Evolutionary conservation across 2,797 vertebrate species (phyloP), one percentile per base, ranked within the genome.

Genomic region (Tangara arthus): DNA sequence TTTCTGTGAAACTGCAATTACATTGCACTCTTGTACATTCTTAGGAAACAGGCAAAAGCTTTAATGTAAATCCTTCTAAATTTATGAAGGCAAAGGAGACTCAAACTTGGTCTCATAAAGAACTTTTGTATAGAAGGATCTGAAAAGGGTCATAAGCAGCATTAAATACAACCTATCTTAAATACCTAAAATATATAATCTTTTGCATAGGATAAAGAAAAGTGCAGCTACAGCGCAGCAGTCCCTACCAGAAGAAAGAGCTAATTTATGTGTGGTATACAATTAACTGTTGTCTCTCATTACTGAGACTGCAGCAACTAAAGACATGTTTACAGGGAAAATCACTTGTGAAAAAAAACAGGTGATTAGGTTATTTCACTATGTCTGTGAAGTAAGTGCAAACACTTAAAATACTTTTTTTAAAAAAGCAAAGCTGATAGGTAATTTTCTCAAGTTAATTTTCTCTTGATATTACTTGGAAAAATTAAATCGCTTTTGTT

Each of bases 201-300:
- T 88, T 93, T 95, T 97, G 97, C 96, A 97, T 95, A 97, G 95
- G 93, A 63, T 72, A 95, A 91, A 93, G 47, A 47, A 96, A 91
- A 95, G 84, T 95, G 95, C 95, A 95, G 82, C 87, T 95, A 93
- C 65, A 93, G 68, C 32, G 2, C 52, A 88, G 79, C 47, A 88
- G 68, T 83, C 78, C 49, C 80, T 60, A 94, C 79, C 60, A 94
- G 77, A 66, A 85, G 68, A 91, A 84, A 69, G 24, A 9, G 44
- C 30, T 83, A 37, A 73, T 70, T 93, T 61, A 84, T 1, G 1
- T 68, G 39, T 69, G 56, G 61, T n/a, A 76, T 20, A 84, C 22
- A 76, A 87, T 63, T 66, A 84, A 66, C 32, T 75, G 23, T 9
- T 68, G 32, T 46, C 52, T 91, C 70, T 82, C 44, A 72, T 57